These are phyloP conservation scores for Ectropis crepuscularia DNA, from an alignment of 2,888 invertebrate species.

Conservation along the genomic window DNA sequence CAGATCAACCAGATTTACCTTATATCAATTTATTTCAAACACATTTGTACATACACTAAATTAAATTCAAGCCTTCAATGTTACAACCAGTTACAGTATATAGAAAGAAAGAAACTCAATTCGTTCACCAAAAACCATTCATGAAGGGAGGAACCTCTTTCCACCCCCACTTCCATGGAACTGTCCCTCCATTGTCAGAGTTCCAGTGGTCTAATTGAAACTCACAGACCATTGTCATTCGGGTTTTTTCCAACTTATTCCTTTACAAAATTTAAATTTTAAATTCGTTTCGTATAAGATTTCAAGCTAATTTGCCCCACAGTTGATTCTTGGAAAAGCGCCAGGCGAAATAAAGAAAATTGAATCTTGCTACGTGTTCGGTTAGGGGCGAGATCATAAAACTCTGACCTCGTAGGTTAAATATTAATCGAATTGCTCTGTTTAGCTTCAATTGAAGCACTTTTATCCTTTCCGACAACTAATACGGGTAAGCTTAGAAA, in stretches of 20 bases:
- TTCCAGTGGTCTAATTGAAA: slow-evolving; percentile 43
- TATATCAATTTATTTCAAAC: background rate
- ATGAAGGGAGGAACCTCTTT: background rate
- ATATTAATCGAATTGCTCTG: slow-evolving; percentile 19
- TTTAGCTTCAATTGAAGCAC: slow-evolving; percentile 12
- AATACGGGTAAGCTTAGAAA: background rate
- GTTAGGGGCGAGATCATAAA: slow-evolving; percentile 13
- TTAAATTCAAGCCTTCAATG: background rate
- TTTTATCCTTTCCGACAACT: slow-evolving; percentile 3
- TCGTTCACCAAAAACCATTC: slow-evolving; percentile 4
- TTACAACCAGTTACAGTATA: background rate
- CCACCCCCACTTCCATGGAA: slow-evolving; percentile 16
- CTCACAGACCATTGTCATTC: slow-evolving; percentile 39
- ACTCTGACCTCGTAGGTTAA: slow-evolving; percentile 11
- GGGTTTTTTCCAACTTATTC: slow-evolving; percentile 35
- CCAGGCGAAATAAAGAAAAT: slow-evolving; percentile 37
- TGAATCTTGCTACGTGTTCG: slow-evolving; percentile 29
- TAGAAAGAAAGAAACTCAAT: slow-evolving; percentile 3
- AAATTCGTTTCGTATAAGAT: slow-evolving; percentile 34
- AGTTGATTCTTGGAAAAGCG: slow-evolving; percentile 37
- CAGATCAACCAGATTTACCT: too few species aligned
- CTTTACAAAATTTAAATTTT: slow-evolving; percentile 37
- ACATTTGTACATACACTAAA: background rate
- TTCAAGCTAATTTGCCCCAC: slow-evolving; percentile 29
- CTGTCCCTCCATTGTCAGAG: slow-evolving; percentile 35